Percentiles rank a stretch among this genome's conserved stretches.
Conservation (phyloP, 2,113 vertebrate species). For the Sylvilagus bachmani region DNA sequence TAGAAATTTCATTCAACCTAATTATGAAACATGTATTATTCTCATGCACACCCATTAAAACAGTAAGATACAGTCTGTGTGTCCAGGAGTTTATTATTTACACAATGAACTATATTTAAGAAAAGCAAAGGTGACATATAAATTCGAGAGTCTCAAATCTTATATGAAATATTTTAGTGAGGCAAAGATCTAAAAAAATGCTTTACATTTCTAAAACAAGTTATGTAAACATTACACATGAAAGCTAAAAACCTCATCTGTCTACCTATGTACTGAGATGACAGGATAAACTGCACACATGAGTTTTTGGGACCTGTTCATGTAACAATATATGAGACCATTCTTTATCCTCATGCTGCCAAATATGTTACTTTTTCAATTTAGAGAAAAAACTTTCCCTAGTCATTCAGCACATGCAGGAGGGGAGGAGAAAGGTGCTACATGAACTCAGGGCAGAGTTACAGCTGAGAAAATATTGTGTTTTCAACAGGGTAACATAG, state of each 20-base stretch:
- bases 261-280: neutral
- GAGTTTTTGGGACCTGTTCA: neutral
- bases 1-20: slow-evolving; percentile 44
- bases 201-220: slow-evolving; percentile 51
- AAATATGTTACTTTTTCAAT: slow-evolving; percentile 45
- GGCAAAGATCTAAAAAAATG: slow-evolving; percentile 8
- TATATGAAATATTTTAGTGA: neutral
- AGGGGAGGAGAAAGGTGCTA: slow-evolving; percentile 19
- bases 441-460: slow-evolving; percentile 32
- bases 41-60: slow-evolving; percentile 35
- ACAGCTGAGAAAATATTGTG: slow-evolving; percentile 74
- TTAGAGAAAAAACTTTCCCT: neutral
- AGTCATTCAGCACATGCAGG: slow-evolving; percentile 33
- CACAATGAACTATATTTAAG: slow-evolving; percentile 4
- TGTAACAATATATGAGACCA: neutral
- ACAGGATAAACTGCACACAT: neutral
- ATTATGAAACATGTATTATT: slow-evolving; percentile 51
- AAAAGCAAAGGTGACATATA: slow-evolving; percentile 52
- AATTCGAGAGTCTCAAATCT: slow-evolving; percentile 2
- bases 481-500: slow-evolving; percentile 66
- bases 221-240: slow-evolving; percentile 18
- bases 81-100: neutral
- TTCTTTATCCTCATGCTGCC: neutral
- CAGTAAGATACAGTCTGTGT: neutral
- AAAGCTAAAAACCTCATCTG: slow-evolving; percentile 8